Conservation (phyloP, 2,113 vertebrate genomes). For the Strix uralensis region DNA sequence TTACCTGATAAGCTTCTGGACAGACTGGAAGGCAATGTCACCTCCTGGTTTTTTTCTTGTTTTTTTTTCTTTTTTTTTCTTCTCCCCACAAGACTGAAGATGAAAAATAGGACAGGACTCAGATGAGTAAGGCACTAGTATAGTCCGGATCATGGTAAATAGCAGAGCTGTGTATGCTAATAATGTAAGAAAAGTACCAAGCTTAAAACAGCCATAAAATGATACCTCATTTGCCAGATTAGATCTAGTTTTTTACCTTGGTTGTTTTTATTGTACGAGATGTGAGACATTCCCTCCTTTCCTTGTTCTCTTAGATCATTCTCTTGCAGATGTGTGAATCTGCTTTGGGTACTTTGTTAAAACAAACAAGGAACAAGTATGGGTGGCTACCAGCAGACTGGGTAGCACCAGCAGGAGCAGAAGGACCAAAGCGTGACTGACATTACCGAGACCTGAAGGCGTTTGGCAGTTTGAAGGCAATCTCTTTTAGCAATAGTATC, state of each 20-base stretch:
- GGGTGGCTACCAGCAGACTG: fast-evolving
- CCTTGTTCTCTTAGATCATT: not conserved
- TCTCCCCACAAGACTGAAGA: not conserved
- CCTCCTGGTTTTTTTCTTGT: fast-evolving
- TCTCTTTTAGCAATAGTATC: not conserved
- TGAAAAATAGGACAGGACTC: not conserved
- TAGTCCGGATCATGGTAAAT: not conserved
- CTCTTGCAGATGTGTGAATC: not conserved
- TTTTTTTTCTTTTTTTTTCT: not conserved
- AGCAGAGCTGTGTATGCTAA: not conserved
- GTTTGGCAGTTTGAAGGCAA: not conserved
- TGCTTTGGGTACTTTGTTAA: not conserved
- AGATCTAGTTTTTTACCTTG: not conserved
- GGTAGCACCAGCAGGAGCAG: not conserved
- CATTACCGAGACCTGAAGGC: not conserved
- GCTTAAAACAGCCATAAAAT: not conserved
- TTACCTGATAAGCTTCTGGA: not conserved
- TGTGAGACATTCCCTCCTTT: not conserved
- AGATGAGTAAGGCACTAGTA: not conserved
- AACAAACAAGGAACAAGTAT: not conserved
- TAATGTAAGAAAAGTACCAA: not conserved
- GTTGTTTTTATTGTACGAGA: not conserved
- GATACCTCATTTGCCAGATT: not conserved
- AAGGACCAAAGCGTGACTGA: not conserved
- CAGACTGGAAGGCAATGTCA: not conserved